phyloP scores from a whole-genome alignment of 2,888 invertebrate species.

The Diplazon laetatorius region DNA sequence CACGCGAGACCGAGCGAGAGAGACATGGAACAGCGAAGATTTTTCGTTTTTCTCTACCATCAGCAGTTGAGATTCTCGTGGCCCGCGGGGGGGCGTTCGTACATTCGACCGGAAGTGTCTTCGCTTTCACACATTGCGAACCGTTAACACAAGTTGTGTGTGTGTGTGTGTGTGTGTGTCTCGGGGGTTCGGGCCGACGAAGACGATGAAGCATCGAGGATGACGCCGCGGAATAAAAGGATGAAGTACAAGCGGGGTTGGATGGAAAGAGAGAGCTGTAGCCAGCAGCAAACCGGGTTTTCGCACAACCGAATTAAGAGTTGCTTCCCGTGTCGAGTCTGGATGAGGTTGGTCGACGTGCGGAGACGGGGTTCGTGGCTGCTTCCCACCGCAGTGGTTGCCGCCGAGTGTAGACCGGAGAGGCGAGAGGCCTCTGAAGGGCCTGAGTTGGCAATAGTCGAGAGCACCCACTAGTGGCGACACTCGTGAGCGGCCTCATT shows the following conservation, averaged over 20 bases:
- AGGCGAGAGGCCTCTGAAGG: conserved; percentile 76
- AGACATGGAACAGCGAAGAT: not conserved
- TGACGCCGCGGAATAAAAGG: conserved; percentile 14
- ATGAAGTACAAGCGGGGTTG: conserved; percentile 10
- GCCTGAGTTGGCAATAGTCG: conserved; percentile 82
- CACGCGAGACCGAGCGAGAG: not conserved
- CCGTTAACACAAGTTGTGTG: conserved; percentile 19
- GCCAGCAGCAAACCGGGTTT: conserved; percentile 52
- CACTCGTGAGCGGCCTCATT: conserved; percentile 82
- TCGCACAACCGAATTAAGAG: conserved; percentile 70
- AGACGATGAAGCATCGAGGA: conserved; percentile 32
- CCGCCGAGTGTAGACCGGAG: conserved; percentile 60
- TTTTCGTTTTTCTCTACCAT: not conserved
- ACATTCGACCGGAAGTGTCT: conserved; percentile 21
- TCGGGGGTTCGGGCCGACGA: conserved; percentile 27
- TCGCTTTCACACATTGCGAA: conserved; percentile 12
- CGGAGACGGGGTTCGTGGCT: conserved; percentile 57
- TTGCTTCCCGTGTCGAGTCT: conserved; percentile 66
- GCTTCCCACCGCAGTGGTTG: conserved; percentile 62
- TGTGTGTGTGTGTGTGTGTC: conserved; percentile 23
- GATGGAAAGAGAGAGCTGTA: conserved; percentile 28
- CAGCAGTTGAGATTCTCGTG: conserved; percentile 6
- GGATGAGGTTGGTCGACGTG: conserved; percentile 60
- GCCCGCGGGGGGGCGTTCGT: not conserved
- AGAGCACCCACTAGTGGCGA: conserved; percentile 81